Conservation (phyloP, 2,113 vertebrate genomes). For the Oncorhynchus gorbuscha region DNA sequence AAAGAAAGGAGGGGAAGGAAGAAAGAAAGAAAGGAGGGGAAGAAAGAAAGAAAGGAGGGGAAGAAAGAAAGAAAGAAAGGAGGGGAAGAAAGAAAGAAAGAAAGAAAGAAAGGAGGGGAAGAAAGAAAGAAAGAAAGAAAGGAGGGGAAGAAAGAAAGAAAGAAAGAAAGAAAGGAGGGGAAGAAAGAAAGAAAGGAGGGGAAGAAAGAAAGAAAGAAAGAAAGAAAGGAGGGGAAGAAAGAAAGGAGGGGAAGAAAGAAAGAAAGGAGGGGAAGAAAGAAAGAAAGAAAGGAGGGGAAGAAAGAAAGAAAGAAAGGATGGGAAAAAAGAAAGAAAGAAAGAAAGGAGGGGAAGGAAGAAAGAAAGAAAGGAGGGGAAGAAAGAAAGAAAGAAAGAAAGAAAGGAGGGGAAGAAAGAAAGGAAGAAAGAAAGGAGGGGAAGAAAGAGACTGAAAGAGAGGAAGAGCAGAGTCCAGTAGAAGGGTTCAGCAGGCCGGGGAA, state of each 20-base stretch:
- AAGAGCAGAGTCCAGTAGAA: conserved; percentile 6
- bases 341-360: too few species aligned
- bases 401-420: too few species aligned
- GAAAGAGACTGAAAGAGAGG: conserved; percentile 8
- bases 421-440: background rate
- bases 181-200: background rate
- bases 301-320: background rate
- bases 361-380: too few species aligned
- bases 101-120: too few species aligned
- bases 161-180: background rate
- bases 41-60: too few species aligned
- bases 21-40: conserved; percentile 1
- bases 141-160: background rate
- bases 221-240: background rate
- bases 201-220: too few species aligned
- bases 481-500: conserved; percentile 40
- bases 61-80: background rate
- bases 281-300: too few species aligned
- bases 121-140: background rate
- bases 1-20: too few species aligned
- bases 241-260: background rate
- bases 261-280: background rate
- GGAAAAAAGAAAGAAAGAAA: background rate
- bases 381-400: background rate
- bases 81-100: too few species aligned